phyloP scores from a whole-genome alignment of 2,888 invertebrate species.

The Mamestra brassicae region DNA sequence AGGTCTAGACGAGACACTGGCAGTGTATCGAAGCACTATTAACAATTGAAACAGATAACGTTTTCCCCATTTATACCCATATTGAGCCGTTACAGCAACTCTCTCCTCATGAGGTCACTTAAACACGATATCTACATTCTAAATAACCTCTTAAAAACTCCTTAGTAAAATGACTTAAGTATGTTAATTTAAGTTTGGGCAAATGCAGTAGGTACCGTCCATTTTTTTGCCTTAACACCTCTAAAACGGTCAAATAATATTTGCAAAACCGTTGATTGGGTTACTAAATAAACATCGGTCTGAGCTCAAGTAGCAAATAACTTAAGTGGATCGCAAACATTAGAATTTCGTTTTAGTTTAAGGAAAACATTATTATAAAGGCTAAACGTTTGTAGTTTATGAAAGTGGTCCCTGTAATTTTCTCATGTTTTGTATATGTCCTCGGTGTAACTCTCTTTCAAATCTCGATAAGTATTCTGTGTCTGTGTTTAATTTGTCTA shows the following conservation, averaged over 20 bases:
- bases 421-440: background rate
- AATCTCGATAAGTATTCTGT: background rate
- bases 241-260: constrained; percentile 40
- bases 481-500: no score
- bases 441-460: background rate
- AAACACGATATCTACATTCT: constrained; percentile 25
- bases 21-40: constrained; percentile 40
- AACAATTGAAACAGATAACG: constrained; percentile 59
- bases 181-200: constrained; percentile 33
- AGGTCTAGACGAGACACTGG: constrained; percentile 12
- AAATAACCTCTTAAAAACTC: constrained; percentile 23
- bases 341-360: constrained; percentile 20
- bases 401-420: constrained; percentile 1
- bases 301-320: constrained; percentile 62
- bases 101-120: constrained; percentile 38
- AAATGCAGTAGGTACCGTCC: background rate
- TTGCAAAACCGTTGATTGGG: constrained; percentile 59
- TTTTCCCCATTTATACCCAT: constrained; percentile 51
- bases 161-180: constrained; percentile 17
- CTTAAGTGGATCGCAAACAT: constrained; percentile 51
- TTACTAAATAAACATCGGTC: constrained; percentile 66
- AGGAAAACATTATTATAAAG: constrained; percentile 15
- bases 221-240: constrained; percentile 37
- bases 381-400: background rate
- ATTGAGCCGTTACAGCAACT: constrained; percentile 41